Percentiles rank a stretch among this genome's conserved stretches.
Evolutionary conservation across 2,113 vertebrate genomes (phyloP).

Genomic region (Saguinus midas): DNA sequence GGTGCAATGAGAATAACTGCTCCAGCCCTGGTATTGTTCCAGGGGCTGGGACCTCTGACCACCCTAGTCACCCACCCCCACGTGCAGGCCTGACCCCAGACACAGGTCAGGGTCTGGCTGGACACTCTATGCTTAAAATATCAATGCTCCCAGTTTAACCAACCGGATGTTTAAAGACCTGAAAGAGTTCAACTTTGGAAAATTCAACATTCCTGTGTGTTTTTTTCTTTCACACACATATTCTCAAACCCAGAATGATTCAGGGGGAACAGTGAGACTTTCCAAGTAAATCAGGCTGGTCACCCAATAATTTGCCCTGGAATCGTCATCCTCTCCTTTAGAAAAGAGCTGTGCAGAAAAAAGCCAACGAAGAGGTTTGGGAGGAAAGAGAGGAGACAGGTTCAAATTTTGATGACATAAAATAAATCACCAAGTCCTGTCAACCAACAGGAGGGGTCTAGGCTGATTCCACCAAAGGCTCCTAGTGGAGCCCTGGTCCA

Average conservation of each 20-base stretch:
- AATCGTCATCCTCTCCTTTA: background rate
- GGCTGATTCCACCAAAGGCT: background rate
- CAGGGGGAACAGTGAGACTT: background rate
- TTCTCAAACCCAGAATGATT: background rate
- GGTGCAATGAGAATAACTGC: background rate
- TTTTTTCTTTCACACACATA: background rate
- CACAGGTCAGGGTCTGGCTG: background rate
- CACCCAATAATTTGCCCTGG: background rate
- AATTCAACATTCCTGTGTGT: background rate
- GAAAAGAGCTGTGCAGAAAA: background rate
- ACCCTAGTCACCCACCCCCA: no score
- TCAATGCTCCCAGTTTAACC: background rate
- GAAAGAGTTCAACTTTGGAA: background rate
- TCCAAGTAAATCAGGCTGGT: background rate
- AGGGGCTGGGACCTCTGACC: background rate
- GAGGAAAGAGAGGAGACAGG: background rate
- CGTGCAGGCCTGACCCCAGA: background rate
- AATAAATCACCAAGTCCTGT: background rate
- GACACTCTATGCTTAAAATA: background rate
- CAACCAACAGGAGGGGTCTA: background rate
- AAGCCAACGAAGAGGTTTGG: background rate
- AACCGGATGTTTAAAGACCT: background rate
- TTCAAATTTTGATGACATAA: accelerated
- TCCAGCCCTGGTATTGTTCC: background rate
- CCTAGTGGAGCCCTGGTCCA: background rate